Base-by-base conservation (phyloP, 2,113 vertebrate species). In the Euleptes europaea region DNA sequence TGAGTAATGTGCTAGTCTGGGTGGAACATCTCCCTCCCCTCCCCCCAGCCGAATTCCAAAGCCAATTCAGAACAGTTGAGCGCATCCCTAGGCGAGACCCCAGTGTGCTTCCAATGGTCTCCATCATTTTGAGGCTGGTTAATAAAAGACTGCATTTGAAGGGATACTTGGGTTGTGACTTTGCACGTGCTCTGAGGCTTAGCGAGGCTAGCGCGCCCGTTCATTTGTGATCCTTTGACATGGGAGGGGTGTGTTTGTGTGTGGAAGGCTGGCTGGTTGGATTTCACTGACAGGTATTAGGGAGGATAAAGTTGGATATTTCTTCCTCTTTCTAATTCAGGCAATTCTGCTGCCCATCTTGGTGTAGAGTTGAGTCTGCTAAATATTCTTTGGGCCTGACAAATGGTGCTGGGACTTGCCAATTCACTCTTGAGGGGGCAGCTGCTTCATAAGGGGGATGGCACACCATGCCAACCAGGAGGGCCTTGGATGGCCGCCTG, bases 151-250 rank as follows among this genome's bases (percentile, higher is more conserved):
- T 11, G 44, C 15, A 6, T 31, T 28, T 44, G 31, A 44, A 42
- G 31, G 31, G 57, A 0, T 8, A 57, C 8, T n/a, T 6, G 6
- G 57, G 17, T 31, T 5, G 1, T 26, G 78, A 47, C 7, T 1
- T 6, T 28, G 6, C 11, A 21, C 10, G 38, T 4, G 10, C 31
- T 28, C 28, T 2, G n/a, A 17, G 14, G 5, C 17, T 21, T 83
- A 42, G 38, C 38, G 1, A 28, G 13, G 70, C 0, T 2, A 35
- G 31, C 7, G 1, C 23, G 3, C n/a, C 2, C 19, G n/a, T 21
- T 60, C 2, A 5, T n/a, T 63, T 40, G 2, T 66, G 57, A 3
- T 1, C 10, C 57, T 28, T 28, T 15, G 33, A 14, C 60, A 42
- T 14, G 19, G 38, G n/a, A 7, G 42, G 5, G 13, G 13, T 10